Conservation (phyloP, 2,113 vertebrate genomes). For the Varanus salvator region DNA sequence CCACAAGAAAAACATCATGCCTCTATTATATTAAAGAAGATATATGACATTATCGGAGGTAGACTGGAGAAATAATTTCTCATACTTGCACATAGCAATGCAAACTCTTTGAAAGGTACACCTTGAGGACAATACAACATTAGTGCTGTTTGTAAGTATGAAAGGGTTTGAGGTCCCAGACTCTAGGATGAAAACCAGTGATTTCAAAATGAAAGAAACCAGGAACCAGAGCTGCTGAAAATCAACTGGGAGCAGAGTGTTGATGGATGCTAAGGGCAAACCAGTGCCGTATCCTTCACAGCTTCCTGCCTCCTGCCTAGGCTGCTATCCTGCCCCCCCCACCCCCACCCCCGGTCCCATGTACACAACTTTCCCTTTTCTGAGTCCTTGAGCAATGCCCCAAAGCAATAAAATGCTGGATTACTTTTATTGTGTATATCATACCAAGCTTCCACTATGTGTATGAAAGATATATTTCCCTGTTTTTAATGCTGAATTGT, state of each 20-base stretch:
- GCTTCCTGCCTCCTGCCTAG: background rate
- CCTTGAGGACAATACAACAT: background rate
- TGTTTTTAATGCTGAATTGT: too few species aligned
- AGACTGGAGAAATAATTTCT: background rate
- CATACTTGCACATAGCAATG: background rate
- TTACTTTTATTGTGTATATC: background rate
- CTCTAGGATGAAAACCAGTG: background rate
- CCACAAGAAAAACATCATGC: slow-evolving; percentile 7
- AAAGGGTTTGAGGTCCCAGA: background rate
- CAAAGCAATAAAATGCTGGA: too few species aligned
- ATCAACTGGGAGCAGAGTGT: background rate
- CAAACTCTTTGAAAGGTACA: background rate
- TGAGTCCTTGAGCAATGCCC: background rate
- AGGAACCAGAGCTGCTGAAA: background rate
- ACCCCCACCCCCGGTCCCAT: background rate
- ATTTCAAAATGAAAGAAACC: background rate
- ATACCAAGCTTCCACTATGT: background rate
- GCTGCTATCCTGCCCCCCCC: too few species aligned
- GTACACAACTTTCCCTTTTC: background rate
- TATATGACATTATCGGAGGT: slow-evolving; percentile 41
- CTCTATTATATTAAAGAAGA: slow-evolving; percentile 15
- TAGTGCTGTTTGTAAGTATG: background rate
- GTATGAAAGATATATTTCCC: too few species aligned
- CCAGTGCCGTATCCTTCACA: background rate
- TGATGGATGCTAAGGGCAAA: background rate